A percentile compares a stretch with the other conserved stretches of the same genome.
phyloP scores from a whole-genome alignment of 2,113 vertebrate species.

The Pogona vitticeps region DNA sequence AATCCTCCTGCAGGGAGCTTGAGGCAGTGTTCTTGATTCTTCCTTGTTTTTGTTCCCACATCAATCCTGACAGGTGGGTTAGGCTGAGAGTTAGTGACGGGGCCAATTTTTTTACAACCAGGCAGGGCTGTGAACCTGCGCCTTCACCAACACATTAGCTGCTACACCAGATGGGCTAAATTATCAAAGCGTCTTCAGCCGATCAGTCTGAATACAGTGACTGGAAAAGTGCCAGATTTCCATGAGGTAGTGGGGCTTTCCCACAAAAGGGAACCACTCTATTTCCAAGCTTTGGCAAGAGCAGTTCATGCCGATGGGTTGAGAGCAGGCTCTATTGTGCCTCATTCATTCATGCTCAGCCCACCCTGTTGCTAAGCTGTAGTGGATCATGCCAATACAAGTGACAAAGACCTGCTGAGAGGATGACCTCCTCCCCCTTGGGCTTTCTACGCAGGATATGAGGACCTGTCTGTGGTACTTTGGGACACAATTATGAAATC shows the following conservation, averaged over 20 bases:
- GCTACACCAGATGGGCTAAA: neutral
- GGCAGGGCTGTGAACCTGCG: neutral
- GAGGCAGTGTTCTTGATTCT: neutral
- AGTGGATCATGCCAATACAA: conserved; percentile 2
- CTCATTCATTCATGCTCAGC: neutral
- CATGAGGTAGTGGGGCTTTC: neutral
- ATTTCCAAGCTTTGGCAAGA: neutral
- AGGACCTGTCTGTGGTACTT: neutral
- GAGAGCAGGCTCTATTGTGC: neutral
- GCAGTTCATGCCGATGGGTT: neutral
- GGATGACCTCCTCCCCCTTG: neutral
- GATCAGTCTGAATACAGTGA: neutral
- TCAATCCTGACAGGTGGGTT: neutral
- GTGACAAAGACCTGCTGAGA: neutral
- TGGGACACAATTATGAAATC: neutral
- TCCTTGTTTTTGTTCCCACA: neutral
- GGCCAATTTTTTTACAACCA: neutral
- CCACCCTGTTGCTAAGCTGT: neutral
- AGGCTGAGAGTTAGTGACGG: neutral
- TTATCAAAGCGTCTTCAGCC: neutral
- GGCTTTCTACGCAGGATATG: neutral
- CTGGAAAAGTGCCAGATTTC: neutral
- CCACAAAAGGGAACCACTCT: neutral
- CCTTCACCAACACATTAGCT: neutral
- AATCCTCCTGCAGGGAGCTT: neutral